Evolutionary conservation across 2,888 invertebrate genomes (phyloP).

Genomic region (Sarcophaga carnaria): DNA sequence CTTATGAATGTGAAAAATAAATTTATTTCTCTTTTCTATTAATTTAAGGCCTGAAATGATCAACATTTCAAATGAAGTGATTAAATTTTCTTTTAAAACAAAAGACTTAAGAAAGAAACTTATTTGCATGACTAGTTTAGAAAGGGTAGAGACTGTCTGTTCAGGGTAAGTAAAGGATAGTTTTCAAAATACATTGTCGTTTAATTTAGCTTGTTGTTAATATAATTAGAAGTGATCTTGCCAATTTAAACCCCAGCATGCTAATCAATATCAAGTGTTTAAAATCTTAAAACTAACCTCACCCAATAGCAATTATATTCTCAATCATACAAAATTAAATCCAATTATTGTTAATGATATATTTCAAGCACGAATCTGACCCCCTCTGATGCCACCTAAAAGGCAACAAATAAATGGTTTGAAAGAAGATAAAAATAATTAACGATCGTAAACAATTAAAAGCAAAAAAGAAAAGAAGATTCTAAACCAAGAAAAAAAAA

Average conservation of each 20-base stretch:
- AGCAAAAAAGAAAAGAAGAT: neutral
- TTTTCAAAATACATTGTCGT: no score
- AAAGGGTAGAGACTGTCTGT: no score
- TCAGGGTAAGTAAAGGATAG: no score
- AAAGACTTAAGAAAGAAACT: no score
- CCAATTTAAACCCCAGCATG: neutral
- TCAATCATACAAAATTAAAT: neutral
- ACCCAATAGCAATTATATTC: slow-evolving; percentile 4
- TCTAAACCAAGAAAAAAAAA: neutral
- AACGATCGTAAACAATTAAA: slow-evolving; percentile 13
- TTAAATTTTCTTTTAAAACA: no score
- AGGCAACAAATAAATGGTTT: neutral
- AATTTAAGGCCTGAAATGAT: no score
- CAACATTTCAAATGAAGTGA: no score
- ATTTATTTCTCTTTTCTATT: no score
- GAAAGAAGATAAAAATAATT: slow-evolving; percentile 17
- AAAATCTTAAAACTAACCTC: slow-evolving; percentile 19
- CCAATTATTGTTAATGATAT: slow-evolving; percentile 17
- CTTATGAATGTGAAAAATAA: no score
- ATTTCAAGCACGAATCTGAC: neutral
- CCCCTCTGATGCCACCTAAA: neutral
- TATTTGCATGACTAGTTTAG: no score
- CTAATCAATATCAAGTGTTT: neutral
- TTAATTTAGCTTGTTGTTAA: neutral
- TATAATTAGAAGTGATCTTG: neutral